Evolutionary conservation across 2,888 invertebrate species (phyloP), one percentile per base, ranked within the genome.

Genomic region (Tetragonisca angustula): DNA sequence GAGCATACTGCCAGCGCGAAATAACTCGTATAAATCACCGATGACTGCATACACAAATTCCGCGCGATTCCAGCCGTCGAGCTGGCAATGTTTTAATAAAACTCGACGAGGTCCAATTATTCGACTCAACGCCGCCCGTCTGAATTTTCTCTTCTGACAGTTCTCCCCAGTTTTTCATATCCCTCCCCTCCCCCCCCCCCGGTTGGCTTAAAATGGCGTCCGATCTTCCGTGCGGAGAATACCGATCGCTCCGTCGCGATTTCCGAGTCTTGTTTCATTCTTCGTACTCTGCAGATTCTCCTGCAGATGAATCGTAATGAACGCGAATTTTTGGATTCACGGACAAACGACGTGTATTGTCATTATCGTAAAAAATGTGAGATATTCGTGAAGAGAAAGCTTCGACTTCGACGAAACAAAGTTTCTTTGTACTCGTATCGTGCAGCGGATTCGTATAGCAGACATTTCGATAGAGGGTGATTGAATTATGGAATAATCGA

Each of bases 21-120:
- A 91, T 89, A 91, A 91, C 86, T 86, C 78, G 85, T 87, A 89
- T 91, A 91, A 91, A 91, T 91, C 91, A 90, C 81, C 86, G 84
- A 89, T 86, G 85, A 79, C 71, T 87, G 88, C 87, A 81, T 84
- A 81, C 81, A 88, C 87, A 88, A 88, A 79, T 79, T 86, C 79
- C 81, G 74, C 83, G 68, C 89, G 85, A 88, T 87, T 82, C 83
- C 83, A 70, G 78, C 77, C 84, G 83, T 64, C 81, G 75, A 76
- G 82, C 74, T 76, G 81, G 83, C 84, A 81, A 88, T 90, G 90
- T 88, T 90, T 90, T 89, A 89, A 90, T 90, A 90, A 90, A 90
- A 90, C 81, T 64, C 79, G 77, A 84, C 87, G 83, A 83, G 76
- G 77, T 80, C 86, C 89, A 90, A 90, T 90, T 90, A 90, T 90